Conservation (phyloP, 1,140 invertebrate species). For the Drosophila sturtevanti region DNA sequence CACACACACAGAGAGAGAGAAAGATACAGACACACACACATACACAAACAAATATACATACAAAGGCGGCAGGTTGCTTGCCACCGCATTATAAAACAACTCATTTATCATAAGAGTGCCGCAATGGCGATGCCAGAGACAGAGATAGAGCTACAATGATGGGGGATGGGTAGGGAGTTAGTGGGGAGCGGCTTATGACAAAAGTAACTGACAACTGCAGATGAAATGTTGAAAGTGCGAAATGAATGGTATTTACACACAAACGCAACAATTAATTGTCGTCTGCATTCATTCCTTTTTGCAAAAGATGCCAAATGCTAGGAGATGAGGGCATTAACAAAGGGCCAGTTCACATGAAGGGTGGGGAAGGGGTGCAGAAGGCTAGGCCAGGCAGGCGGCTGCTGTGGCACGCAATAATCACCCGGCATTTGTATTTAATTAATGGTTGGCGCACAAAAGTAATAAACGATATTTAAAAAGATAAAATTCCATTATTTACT, state of each 20-base stretch:
- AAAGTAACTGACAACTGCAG: conserved; percentile 77
- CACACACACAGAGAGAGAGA: conserved; percentile 9
- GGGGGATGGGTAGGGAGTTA: neutral
- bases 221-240: conserved; percentile 79
- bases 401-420: conserved; percentile 73
- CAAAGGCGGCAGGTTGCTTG: conserved; percentile 42
- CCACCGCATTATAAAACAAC: conserved; percentile 72
- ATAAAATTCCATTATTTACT: conserved; percentile 65
- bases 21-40: conserved; percentile 21
- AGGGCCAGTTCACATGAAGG: neutral
- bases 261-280: conserved; percentile 77
- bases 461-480: conserved; percentile 65
- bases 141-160: neutral
- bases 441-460: conserved; percentile 63
- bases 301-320: conserved; percentile 48
- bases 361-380: too few species aligned
- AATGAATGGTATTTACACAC: conserved; percentile 59
- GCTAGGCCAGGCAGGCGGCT: conserved; percentile 4
- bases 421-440: conserved; percentile 72
- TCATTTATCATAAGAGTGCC: conserved; percentile 73
- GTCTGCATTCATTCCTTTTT: conserved; percentile 54
- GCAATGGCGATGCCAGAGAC: conserved; percentile 18
- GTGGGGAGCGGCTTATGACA: conserved; percentile 35
- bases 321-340: neutral
- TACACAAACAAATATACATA: conserved; percentile 12